Percentiles rank a stretch among this genome's conserved stretches.
These are phyloP conservation scores for Drosophila pseudoobscura DNA, from an alignment of 1,140 invertebrate species.

Conservation along the genomic window DNA sequence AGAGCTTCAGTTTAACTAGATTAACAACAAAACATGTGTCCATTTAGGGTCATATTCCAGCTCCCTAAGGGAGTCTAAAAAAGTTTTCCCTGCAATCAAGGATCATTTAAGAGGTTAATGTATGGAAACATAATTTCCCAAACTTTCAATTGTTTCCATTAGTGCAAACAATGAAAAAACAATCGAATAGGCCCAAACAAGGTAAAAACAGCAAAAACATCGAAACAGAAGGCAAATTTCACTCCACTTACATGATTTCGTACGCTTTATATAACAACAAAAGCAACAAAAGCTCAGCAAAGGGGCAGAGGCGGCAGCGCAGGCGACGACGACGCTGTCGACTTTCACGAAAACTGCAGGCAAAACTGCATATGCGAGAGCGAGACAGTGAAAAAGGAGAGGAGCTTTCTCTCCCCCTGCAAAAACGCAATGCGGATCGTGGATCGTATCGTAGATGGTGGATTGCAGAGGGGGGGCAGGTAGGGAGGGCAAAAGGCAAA, in stretches of 20 bases:
- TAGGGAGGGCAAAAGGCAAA: slow-evolving; percentile 59
- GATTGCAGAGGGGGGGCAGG: too few species aligned
- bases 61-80: slow-evolving; percentile 7
- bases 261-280: slow-evolving; percentile 73
- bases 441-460: too few species aligned
- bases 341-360: slow-evolving; percentile 79
- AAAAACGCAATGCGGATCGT: slow-evolving; percentile 25
- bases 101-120: slow-evolving; percentile 41
- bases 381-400: slow-evolving; percentile 14
- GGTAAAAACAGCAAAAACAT: slow-evolving; percentile 29
- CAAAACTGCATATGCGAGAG: slow-evolving; percentile 62
- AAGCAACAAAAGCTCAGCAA: slow-evolving; percentile 20
- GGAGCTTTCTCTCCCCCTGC: slow-evolving; percentile 76
- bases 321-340: slow-evolving; percentile 20
- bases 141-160: slow-evolving; percentile 51
- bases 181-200: slow-evolving; percentile 44
- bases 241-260: slow-evolving; percentile 79
- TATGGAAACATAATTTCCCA: slow-evolving; percentile 45
- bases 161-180: slow-evolving; percentile 19
- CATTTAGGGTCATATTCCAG: slow-evolving; percentile 18
- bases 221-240: slow-evolving; percentile 63
- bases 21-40: slow-evolving; percentile 10
- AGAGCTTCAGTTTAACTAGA: neutral
- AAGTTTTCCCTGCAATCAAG: too few species aligned
- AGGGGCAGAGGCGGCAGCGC: too few species aligned